These are phyloP conservation scores for Watsonalla binaria DNA, from an alignment of 2,888 invertebrate genomes.

Conservation along the genomic window DNA sequence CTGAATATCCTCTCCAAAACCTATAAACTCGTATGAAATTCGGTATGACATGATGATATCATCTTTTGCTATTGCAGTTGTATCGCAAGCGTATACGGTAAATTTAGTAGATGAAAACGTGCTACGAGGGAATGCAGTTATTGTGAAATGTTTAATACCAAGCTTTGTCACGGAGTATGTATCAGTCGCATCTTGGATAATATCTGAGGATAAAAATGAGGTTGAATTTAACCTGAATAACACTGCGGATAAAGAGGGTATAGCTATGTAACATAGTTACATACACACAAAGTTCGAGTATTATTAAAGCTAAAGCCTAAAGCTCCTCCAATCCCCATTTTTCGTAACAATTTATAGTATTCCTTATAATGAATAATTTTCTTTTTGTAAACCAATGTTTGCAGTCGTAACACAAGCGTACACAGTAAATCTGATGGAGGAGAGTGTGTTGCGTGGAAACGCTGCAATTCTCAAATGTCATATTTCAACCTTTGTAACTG, in stretches of 20 bases:
- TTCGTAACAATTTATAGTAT: conserved; percentile 1
- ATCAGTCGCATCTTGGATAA: conserved; percentile 86
- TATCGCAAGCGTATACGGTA: conserved; percentile 85
- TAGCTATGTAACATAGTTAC: not conserved
- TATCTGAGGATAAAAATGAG: conserved; percentile 78
- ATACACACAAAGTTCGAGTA: not conserved
- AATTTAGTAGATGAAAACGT: conserved; percentile 92
- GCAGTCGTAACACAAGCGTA: conserved; percentile 94
- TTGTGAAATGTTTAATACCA: conserved; percentile 89
- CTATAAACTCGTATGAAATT: not conserved
- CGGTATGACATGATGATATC: not conserved
- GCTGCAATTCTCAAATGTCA: conserved; percentile 94
- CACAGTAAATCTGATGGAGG: conserved; percentile 93
- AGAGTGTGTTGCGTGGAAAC: conserved; percentile 93
- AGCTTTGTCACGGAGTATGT: conserved; percentile 93
- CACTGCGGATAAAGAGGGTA: conserved; percentile 53
- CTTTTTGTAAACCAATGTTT: conserved; percentile 22
- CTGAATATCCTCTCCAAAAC: conserved; percentile 23
- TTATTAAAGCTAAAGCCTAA: not conserved
- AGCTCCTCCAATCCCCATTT: not conserved
- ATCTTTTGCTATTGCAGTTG: conserved; percentile 53
- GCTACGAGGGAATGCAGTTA: conserved; percentile 88
- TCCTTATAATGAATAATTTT: not conserved
- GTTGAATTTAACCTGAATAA: conserved; percentile 55
- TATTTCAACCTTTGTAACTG: conserved; percentile 94